A percentile compares a stretch with the other conserved stretches of the same genome.
Conservation (phyloP, 64 coral and sea anemone genomes). For the Cladopsammia gracilis region DNA sequence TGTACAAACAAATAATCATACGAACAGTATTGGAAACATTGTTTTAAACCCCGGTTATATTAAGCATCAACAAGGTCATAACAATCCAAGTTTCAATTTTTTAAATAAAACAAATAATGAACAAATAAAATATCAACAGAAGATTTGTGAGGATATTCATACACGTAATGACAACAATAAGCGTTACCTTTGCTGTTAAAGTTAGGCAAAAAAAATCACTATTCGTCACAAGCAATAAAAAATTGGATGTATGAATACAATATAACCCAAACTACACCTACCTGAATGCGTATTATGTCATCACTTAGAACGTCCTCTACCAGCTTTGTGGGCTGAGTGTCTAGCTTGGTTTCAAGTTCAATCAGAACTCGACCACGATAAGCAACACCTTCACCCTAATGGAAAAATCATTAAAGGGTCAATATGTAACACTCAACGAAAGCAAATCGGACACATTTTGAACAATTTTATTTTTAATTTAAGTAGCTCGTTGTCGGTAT, state of each 20-base stretch:
- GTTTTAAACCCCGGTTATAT: too few relatives aligned
- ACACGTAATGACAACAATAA: too few relatives aligned
- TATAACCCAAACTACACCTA: not conserved
- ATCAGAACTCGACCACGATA: conserved; percentile 76
- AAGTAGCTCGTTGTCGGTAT: too few relatives aligned
- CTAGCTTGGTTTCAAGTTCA: conserved; percentile 61
- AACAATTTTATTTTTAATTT: too few relatives aligned
- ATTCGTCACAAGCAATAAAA: not conserved
- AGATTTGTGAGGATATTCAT: too few relatives aligned
- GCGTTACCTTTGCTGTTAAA: too few relatives aligned
- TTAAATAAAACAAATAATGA: too few relatives aligned
- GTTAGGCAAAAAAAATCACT: not conserved
- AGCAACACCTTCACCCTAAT: conserved; percentile 78
- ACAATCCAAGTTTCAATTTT: too few relatives aligned
- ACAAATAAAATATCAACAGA: too few relatives aligned
- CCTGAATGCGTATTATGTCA: conserved; percentile 70
- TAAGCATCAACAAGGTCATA: too few relatives aligned
- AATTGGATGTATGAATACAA: not conserved
- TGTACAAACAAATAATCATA: not conserved
- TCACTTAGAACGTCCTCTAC: conserved; percentile 49
- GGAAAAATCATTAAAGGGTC: not conserved
- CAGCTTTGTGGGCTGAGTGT: conserved; percentile 15
- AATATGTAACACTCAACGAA: not conserved
- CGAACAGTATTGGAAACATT: too few relatives aligned
- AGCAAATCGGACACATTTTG: too few relatives aligned